These are phyloP conservation scores for Enteromius mattozi DNA, from an alignment of 2,797 vertebrate genomes.

Conservation along the genomic window DNA sequence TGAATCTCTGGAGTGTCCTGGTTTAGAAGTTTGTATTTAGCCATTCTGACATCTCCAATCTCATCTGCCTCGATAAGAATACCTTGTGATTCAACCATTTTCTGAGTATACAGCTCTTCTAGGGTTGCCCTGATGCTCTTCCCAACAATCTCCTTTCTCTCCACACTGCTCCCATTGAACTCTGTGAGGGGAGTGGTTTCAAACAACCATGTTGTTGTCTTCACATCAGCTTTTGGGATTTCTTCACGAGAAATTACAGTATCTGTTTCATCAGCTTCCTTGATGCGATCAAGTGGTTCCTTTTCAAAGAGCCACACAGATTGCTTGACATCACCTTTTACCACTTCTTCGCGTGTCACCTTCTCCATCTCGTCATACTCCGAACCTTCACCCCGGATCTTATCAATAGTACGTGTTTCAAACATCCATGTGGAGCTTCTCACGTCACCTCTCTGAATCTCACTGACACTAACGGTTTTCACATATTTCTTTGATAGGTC, in stretches of 20 bases:
- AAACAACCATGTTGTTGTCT: constrained; percentile 92
- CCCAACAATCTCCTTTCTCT: constrained; percentile 85
- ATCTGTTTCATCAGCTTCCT: constrained; percentile 76
- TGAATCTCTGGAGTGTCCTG: constrained; percentile 87
- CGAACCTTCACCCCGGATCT: constrained; percentile 80
- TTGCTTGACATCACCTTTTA: constrained; percentile 90
- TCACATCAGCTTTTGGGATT: constrained; percentile 89
- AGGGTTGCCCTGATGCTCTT: constrained; percentile 91
- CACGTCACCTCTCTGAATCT: constrained; percentile 91
- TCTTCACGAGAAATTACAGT: constrained; percentile 77
- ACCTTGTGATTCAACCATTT: constrained; percentile 88
- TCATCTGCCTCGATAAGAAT: constrained; percentile 91
- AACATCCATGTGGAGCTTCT: constrained; percentile 93
- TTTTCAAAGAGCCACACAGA: constrained; percentile 97
- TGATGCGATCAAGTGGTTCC: constrained; percentile 86
- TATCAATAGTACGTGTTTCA: constrained; percentile 88
- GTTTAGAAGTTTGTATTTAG: constrained; percentile 91
- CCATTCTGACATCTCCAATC: constrained; percentile 91
- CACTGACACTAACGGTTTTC: constrained; percentile 90
- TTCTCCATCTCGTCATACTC: constrained; percentile 85
- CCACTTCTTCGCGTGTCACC: constrained; percentile 88
- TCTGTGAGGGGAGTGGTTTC: constrained; percentile 87
- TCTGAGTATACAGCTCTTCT: constrained; percentile 86
- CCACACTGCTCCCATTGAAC: constrained; percentile 83
- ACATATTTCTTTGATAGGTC: constrained; percentile 78